These are phyloP conservation scores for Balearica regulorum DNA, from an alignment of 2,797 vertebrate genomes.

Conservation along the genomic window DNA sequence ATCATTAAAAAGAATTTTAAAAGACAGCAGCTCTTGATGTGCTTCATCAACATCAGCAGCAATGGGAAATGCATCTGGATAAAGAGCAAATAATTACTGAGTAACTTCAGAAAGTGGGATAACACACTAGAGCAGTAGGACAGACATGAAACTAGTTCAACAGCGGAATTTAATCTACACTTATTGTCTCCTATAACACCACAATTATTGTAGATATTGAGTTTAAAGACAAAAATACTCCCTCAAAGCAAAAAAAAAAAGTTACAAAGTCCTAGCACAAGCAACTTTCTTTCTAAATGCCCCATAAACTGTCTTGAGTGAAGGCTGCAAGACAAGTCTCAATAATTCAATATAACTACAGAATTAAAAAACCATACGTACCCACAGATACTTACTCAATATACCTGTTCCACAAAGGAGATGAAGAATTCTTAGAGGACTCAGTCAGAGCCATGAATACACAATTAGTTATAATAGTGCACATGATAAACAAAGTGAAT, in stretches of 20 bases:
- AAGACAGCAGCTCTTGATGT: not conserved
- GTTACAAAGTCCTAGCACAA: not conserved
- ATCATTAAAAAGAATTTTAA: not conserved
- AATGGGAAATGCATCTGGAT: not conserved
- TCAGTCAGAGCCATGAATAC: slow-evolving; percentile 86
- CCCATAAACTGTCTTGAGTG: not conserved
- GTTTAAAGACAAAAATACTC: not conserved
- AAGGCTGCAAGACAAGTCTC: not conserved
- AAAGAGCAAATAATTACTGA: not conserved
- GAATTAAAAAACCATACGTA: not conserved
- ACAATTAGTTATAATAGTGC: slow-evolving; percentile 94
- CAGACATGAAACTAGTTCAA: not conserved
- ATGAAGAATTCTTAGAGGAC: not conserved
- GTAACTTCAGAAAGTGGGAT: not conserved
- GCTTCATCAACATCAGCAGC: not conserved
- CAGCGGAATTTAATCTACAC: not conserved
- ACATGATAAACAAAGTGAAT: slow-evolving; percentile 92
- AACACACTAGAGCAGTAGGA: not conserved
- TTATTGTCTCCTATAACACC: not conserved
- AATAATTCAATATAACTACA: not conserved
- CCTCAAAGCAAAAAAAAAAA: not conserved
- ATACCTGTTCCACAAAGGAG: slow-evolving; percentile 79
- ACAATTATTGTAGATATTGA: not conserved
- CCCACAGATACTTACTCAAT: slow-evolving; percentile 85
- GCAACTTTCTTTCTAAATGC: not conserved